Base-by-base conservation (phyloP, 2,888 invertebrate species). In the Amphipyra tragopoginis region DNA sequence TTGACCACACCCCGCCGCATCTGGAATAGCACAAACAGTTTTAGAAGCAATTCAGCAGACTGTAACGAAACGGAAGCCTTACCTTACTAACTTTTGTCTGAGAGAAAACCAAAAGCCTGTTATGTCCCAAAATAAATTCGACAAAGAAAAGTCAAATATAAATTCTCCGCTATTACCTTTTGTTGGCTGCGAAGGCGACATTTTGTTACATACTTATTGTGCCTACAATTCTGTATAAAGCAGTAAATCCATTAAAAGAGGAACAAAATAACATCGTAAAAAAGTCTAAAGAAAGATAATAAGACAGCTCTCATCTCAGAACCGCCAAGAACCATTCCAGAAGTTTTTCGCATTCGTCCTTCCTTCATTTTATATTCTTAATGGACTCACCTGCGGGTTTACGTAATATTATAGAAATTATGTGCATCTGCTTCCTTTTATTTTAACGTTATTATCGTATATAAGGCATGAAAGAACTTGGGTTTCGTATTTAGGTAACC, bases 361-460 rank as follows among this genome's bases (percentile, higher is more conserved):
- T 75, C 82, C 83, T 84, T 83, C 85, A 85, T 86, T 90, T 89
- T 86, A 88, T 88, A 86, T 87, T 89, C 86, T 81, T 89, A 90
- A 88, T 89, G 88, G 89, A 87, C 84, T 88, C 83, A 86, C 86
- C 86, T 84, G 83, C 81, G 73, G 77, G 78, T 80, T 77, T 77
- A 71, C 74, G 74, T 80, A 79, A 82, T 81, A 72, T 79, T 74
- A 74, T 79, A 77, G 77, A 80, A 81, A 81, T 81, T 80, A 81
- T 76, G 75, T 77, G 75, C 72, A 74, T 62, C 67, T 58, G 52
- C 63, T 55, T 65, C 47, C 67, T 72, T 70, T 73, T 78, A 78
- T 77, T 77, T 75, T 49, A 68, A 68, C 56, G 39, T 58, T 58
- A 65, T 65, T 78, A 61, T 57, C 57, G 54, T 75, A 60, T 64